These are phyloP conservation scores for Margarornis squamiger DNA, from an alignment of 2,797 vertebrate genomes.

Conservation along the genomic window DNA sequence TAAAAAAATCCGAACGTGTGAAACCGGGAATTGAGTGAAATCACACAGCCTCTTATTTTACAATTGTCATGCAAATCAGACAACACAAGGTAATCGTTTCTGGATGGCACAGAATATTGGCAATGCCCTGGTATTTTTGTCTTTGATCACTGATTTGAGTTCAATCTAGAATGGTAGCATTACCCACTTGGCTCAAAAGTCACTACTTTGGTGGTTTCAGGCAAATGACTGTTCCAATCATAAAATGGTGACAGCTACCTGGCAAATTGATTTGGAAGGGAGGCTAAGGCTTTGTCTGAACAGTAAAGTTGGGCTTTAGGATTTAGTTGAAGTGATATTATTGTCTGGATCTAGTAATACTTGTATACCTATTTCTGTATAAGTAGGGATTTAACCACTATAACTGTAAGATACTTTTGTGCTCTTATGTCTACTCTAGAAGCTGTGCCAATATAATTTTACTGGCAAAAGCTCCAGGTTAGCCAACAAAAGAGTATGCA, in stretches of 20 bases:
- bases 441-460: background rate
- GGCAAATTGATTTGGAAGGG: background rate
- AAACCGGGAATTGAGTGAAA: background rate
- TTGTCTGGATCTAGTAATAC: background rate
- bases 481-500: background rate
- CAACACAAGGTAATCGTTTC: background rate
- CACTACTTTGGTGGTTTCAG: background rate
- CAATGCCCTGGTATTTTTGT: background rate
- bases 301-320: background rate
- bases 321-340: background rate
- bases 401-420: background rate
- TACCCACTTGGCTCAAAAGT: background rate
- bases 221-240: background rate
- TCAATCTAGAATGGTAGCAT: background rate
- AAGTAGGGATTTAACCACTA: background rate
- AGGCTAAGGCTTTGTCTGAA: background rate
- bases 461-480: background rate
- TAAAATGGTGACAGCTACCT: constrained; percentile 4
- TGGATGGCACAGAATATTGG: background rate
- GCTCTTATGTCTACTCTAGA: background rate
- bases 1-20: rapidly evolving
- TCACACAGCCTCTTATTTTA: background rate
- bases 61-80: background rate
- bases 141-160: background rate
- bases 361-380: background rate